These are phyloP conservation scores for Drosophila paulistorum DNA, from an alignment of 1,140 invertebrate genomes.

Conservation along the genomic window DNA sequence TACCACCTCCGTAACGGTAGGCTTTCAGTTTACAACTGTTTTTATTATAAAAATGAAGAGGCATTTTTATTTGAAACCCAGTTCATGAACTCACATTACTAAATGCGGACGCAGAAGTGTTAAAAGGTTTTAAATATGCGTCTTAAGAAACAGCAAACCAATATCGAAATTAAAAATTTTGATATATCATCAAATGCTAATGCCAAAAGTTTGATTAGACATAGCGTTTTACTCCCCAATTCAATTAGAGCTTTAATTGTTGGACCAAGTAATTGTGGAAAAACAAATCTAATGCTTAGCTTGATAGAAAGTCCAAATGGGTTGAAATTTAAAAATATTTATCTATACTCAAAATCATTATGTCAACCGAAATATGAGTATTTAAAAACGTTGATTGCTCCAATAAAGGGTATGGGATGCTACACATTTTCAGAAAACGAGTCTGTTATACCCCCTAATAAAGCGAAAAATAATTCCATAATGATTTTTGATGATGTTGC, in stretches of 20 bases:
- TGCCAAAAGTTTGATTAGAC: not conserved
- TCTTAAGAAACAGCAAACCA: not conserved
- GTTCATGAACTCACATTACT: not conserved
- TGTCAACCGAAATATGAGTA: slow-evolving; percentile 22
- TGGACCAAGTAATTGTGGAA: not conserved
- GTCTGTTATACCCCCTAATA: not conserved
- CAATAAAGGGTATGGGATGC: slow-evolving; percentile 35
- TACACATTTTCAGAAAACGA: slow-evolving; percentile 15
- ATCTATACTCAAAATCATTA: slow-evolving; percentile 8
- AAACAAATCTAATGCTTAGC: slow-evolving; percentile 6
- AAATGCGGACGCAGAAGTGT: not conserved
- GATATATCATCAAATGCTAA: slow-evolving; percentile 3
- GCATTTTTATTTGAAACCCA: slow-evolving; percentile 2
- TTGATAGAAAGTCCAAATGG: slow-evolving; percentile 16
- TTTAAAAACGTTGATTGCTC: not conserved
- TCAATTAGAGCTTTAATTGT: not conserved
- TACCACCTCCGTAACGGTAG: slow-evolving; percentile 4
- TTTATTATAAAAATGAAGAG: not conserved
- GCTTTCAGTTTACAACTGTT: not conserved
- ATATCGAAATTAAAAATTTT: not conserved
- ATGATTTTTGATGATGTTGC: slow-evolving; percentile 82
- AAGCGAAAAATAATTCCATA: slow-evolving; percentile 13
- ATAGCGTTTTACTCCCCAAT: not conserved
- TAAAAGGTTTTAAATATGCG: slow-evolving; percentile 1
- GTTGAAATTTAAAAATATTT: slow-evolving; percentile 18